phyloP scores from a whole-genome alignment of 2,113 vertebrate species.

The Vulpes ferrilata region DNA sequence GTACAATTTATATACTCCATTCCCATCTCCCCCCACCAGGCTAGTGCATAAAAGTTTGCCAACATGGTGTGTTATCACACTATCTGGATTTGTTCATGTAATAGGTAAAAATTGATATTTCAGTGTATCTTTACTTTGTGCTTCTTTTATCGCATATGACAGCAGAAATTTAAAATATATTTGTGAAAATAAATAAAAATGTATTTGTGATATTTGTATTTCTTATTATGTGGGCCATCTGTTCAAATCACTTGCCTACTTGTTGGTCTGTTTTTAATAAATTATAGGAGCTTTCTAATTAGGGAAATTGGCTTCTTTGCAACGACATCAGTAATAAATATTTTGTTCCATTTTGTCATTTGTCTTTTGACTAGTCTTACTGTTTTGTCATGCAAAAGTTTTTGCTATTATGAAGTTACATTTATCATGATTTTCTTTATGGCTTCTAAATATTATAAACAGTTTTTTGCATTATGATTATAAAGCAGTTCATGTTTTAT shows the following conservation, averaged over 20 bases:
- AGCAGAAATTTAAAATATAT: background rate
- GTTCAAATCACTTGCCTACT: background rate
- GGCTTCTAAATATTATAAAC: background rate
- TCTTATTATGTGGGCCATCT: background rate
- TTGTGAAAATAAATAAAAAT: background rate
- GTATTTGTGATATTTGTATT: background rate
- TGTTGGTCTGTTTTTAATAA: background rate
- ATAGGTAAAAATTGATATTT: background rate
- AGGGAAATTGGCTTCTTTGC: background rate
- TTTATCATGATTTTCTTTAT: background rate
- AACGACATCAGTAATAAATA: background rate
- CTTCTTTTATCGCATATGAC: background rate
- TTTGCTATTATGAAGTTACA: background rate
- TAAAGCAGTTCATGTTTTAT: conserved; percentile 2
- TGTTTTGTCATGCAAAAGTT: background rate
- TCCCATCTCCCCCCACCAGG: background rate
- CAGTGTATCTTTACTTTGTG: background rate
- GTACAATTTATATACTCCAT: background rate
- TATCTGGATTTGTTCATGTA: background rate
- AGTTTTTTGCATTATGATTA: background rate
- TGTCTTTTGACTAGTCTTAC: background rate
- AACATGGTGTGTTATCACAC: background rate
- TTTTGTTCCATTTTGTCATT: background rate
- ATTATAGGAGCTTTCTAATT: background rate
- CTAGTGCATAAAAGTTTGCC: background rate